These are phyloP conservation scores for Pangasianodon hypophthalmus DNA, from an alignment of 2,113 vertebrate genomes.

Conservation along the genomic window DNA sequence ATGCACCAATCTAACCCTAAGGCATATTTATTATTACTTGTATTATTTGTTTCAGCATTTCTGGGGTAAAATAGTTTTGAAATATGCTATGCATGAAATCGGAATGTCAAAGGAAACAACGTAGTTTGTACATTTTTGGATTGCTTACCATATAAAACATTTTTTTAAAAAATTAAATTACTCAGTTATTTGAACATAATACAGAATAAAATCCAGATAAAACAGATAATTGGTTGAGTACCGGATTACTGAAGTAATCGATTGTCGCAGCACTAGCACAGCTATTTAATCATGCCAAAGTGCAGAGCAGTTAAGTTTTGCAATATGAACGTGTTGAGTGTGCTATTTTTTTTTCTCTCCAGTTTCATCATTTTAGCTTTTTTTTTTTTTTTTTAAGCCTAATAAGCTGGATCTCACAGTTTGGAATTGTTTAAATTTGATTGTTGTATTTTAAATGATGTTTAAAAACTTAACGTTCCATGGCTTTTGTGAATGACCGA, in stretches of 20 bases:
- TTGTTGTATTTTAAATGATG: not conserved
- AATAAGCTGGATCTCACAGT: not conserved
- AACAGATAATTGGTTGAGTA: not conserved
- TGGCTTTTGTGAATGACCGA: slow-evolving; percentile 8
- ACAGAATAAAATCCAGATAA: too few relatives aligned
- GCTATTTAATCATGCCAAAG: not conserved
- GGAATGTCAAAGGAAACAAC: not conserved
- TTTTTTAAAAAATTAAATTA: not conserved
- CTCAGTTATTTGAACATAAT: not conserved
- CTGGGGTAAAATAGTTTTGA: not conserved
- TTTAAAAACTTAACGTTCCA: not conserved
- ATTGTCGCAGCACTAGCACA: not conserved
- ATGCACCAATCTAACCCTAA: not conserved
- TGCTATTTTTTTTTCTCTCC: not conserved
- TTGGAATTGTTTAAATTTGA: not conserved
- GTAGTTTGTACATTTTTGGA: not conserved
- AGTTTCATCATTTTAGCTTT: not conserved
- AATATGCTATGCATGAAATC: not conserved
- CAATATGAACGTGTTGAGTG: not conserved
- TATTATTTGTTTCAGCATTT: not conserved
- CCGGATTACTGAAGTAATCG: too few relatives aligned
- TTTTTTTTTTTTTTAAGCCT: not conserved
- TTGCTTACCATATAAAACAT: not conserved
- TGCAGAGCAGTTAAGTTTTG: not conserved
- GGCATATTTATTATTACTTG: not conserved